Conservation (phyloP, 2,113 vertebrate genomes). For the Misgurnus anguillicaudatus region DNA sequence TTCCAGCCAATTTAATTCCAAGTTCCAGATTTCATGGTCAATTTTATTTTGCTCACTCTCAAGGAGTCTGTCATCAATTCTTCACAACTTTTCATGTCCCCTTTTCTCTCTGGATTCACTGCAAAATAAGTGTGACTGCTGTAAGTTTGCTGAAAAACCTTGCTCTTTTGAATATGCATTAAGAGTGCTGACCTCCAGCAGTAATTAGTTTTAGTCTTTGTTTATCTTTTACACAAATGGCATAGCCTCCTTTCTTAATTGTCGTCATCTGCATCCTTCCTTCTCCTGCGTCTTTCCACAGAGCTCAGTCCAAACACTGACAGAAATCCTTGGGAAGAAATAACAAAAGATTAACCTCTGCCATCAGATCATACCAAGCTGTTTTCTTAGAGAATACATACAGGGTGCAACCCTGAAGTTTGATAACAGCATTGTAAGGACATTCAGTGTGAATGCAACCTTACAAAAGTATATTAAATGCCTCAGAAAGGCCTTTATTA, state of each 20-base stretch:
- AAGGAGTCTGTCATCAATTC: conserved; percentile 79
- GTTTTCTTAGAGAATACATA: background rate
- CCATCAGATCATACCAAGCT: conserved; percentile 8
- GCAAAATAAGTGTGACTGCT: conserved; percentile 76
- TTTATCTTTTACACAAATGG: conserved; percentile 72
- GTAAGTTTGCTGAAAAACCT: conserved; percentile 67
- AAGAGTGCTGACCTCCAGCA: conserved; percentile 73
- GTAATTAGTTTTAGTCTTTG: conserved; percentile 77
- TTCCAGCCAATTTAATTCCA: conserved; percentile 77
- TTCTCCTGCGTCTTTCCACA: conserved; percentile 1
- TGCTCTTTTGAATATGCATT: conserved; percentile 69
- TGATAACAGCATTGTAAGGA: background rate
- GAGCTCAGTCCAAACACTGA: background rate
- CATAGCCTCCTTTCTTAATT: conserved; percentile 51
- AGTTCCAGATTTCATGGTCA: conserved; percentile 80
- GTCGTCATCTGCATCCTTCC: conserved; percentile 3
- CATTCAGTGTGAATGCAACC: background rate
- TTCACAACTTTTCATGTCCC: conserved; percentile 78
- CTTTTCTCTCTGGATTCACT: conserved; percentile 74
- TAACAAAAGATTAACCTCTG: conserved; percentile 32
- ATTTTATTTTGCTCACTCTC: conserved; percentile 77
- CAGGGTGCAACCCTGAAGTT: background rate
- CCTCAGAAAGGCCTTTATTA: background rate
- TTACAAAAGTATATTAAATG: background rate
- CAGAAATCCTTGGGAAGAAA: conserved; percentile 40